Percentiles rank a stretch among this genome's conserved stretches.
Evolutionary conservation across 2,888 invertebrate species (phyloP).

Genomic region (Zygaena filipendulae): DNA sequence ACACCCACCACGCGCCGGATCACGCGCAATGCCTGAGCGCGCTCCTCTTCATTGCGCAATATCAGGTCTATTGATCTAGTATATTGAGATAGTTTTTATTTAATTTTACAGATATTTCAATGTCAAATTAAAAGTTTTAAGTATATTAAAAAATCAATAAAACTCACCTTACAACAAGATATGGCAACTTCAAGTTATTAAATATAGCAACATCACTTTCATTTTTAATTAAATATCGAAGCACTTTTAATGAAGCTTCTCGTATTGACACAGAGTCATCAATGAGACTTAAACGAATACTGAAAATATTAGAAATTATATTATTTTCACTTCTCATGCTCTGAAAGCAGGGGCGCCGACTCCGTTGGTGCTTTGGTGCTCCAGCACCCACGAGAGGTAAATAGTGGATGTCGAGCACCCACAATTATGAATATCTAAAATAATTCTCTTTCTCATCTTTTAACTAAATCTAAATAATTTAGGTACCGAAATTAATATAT

Average conservation of each 20-base stretch:
- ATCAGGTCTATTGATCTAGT: constrained; percentile 88
- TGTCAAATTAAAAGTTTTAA: no score
- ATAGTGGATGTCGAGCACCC: constrained; percentile 2
- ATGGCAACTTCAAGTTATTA: constrained; percentile 85
- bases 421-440: constrained; percentile 2
- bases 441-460: constrained; percentile 1
- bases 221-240: constrained; percentile 84
- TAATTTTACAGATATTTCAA: no score
- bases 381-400: constrained; percentile 4
- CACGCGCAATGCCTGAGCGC: constrained; percentile 90
- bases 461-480: constrained; percentile 1
- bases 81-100: no score
- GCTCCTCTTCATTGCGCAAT: constrained; percentile 91
- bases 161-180: constrained; percentile 78
- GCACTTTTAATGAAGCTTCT: constrained; percentile 87
- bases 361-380: background rate
- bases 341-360: background rate
- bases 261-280: constrained; percentile 91
- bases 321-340: background rate
- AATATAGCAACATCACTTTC: constrained; percentile 83
- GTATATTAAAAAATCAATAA: no score
- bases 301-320: constrained; percentile 53
- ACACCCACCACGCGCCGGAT: constrained; percentile 69
- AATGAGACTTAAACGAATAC: constrained; percentile 85
- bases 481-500: background rate